Evolutionary conservation across 1,140 invertebrate genomes (phyloP).

Genomic region (Caerostris darwini): DNA sequence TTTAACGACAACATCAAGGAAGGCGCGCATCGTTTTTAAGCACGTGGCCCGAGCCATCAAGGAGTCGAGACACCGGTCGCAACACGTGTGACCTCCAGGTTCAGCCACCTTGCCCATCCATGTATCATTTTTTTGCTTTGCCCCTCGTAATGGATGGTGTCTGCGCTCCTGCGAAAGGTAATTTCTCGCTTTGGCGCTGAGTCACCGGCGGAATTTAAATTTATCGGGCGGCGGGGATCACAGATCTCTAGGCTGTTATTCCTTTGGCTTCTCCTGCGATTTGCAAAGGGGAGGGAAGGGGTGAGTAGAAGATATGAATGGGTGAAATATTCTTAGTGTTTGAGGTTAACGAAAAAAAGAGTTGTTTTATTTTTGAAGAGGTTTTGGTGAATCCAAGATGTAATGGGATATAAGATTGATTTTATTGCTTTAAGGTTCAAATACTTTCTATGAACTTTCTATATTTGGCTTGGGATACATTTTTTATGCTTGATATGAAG

Average conservation of each 20-base stretch:
- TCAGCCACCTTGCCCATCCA: slow-evolving; percentile 19
- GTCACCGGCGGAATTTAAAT: slow-evolving; percentile 19
- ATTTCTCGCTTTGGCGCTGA: slow-evolving; percentile 21
- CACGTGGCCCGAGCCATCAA: background rate
- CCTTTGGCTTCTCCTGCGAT: background rate
- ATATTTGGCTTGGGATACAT: too few species aligned
- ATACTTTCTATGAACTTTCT: too few species aligned
- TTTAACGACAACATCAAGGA: too few species aligned
- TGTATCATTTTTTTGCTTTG: slow-evolving; percentile 27
- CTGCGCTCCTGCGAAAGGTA: background rate
- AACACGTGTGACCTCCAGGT: slow-evolving; percentile 22
- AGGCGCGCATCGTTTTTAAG: background rate
- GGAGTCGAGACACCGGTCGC: background rate
- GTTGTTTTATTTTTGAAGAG: too few species aligned
- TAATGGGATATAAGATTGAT: too few species aligned
- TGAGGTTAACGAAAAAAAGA: too few species aligned
- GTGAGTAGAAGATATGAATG: too few species aligned
- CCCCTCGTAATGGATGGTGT: background rate
- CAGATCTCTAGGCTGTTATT: background rate
- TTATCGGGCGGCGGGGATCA: background rate
- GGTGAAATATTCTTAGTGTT: too few species aligned
- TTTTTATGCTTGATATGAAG: too few species aligned
- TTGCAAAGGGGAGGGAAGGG: background rate
- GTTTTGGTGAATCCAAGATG: too few species aligned
- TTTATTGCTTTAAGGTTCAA: too few species aligned